A percentile compares a stretch with the other conserved stretches of the same genome.
Evolutionary conservation across 2,113 vertebrate species (phyloP).

Genomic region (Azemiops feae): DNA sequence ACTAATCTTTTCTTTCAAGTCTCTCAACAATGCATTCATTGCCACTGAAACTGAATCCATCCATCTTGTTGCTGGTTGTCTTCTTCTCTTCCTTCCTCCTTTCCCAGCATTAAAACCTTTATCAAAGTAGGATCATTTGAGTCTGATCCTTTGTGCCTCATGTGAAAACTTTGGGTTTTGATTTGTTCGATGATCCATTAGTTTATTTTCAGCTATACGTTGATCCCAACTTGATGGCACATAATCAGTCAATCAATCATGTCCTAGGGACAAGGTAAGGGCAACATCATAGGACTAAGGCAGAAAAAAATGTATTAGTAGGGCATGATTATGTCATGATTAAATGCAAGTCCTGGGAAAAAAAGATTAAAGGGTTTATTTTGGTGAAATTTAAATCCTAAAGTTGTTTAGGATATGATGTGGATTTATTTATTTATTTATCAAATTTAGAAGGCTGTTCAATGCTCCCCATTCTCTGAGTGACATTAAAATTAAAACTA

Average conservation of each 20-base stretch:
- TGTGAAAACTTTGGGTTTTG: background rate
- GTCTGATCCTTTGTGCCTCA: background rate
- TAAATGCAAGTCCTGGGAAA: background rate
- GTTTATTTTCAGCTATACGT: background rate
- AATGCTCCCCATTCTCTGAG: background rate
- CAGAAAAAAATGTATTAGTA: background rate
- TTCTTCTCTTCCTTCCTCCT: background rate
- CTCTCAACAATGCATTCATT: too few relatives aligned
- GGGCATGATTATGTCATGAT: background rate
- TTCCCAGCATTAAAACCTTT: background rate
- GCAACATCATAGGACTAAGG: background rate
- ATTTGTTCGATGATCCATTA: background rate
- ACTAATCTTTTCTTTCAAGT: background rate
- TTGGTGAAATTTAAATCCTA: background rate
- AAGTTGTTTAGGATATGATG: background rate
- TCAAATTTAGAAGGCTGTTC: background rate
- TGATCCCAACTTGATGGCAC: background rate
- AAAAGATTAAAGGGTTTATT: background rate
- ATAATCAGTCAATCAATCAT: background rate
- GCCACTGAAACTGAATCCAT: too few relatives aligned
- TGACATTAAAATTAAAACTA: background rate
- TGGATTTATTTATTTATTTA: background rate
- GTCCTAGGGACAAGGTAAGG: background rate
- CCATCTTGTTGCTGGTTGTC: background rate
- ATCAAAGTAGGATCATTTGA: background rate